These are phyloP conservation scores for Hippoglossus hippoglossus DNA, from an alignment of 2,797 vertebrate genomes.

Conservation along the genomic window DNA sequence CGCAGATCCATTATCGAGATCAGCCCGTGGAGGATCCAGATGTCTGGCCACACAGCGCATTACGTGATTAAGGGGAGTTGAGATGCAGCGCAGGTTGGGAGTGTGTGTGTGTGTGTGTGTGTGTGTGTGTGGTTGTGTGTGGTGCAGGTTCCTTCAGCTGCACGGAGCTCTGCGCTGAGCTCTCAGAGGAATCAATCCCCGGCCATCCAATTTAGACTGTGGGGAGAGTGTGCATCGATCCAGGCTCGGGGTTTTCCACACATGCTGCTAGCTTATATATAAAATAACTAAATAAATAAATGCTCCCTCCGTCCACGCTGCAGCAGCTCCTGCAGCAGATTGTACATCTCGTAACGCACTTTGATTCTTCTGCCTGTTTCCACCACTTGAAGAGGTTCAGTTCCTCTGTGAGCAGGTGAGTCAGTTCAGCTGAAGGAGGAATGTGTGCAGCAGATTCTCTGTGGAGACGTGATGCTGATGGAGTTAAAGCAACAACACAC, in stretches of 20 bases:
- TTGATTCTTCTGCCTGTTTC: background rate
- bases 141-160: constrained; percentile 22
- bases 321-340: constrained; percentile 2
- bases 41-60: constrained; percentile 54
- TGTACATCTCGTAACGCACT: background rate
- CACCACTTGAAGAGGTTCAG: background rate
- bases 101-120: constrained; percentile 26
- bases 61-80: constrained; percentile 65
- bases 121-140: constrained; percentile 12
- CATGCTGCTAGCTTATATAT: background rate
- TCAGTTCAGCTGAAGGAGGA: no score
- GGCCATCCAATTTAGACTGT: constrained; percentile 66
- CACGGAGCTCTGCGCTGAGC: constrained; percentile 34
- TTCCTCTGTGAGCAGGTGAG: background rate
- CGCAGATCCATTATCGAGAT: constrained; percentile 74
- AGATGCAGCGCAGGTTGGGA: constrained; percentile 24
- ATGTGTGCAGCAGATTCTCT: no score
- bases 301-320: background rate
- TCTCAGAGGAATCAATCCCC: constrained; percentile 65
- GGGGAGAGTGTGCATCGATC: constrained; percentile 56
- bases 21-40: constrained; percentile 63
- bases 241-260: constrained; percentile 26
- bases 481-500: no score
- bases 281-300: background rate
- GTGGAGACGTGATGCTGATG: no score